Base-by-base conservation (phyloP, 1,140 invertebrate genomes). In the Lepidostoma basale region DNA sequence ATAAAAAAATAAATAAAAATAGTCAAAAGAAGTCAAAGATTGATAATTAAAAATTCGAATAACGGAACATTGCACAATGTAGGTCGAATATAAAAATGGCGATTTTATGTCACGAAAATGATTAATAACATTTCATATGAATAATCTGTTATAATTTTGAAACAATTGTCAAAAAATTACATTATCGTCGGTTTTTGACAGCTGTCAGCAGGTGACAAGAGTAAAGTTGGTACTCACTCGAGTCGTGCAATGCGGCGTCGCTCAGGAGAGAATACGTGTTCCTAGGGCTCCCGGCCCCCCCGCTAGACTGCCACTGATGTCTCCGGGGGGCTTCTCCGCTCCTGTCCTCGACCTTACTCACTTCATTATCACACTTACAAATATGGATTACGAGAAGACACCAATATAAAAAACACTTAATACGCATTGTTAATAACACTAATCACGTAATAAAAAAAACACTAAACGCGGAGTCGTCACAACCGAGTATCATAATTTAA, bases 341-440 rank as follows among this genome's bases (percentile, higher is more conserved):
- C 23, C 49, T 54, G 44, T 54, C 62, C 54, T 42, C 52, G 49
- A 44, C 39, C 52, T 45, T 20, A 22, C 26, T 66, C 52, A 66
- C 64, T 58, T 66, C 64, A 66, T 58, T 66, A 49, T 66, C 64
- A 66, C 64, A 66, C 25, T 58, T 59, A 58, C 25, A 66, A 33
- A 59, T 59, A 59, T 58, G 49, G 36, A 66, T 30, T 25, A 47
- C 39, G 16, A 66, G 49, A 58, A 66, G 64, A 45, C 64, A 66
- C 52, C 49, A 66, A 45, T 36, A 66, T 16, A 66, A 45, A 33
- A 58, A 33, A 58, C 52, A 33, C 39, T 59, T 66, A 36, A 66
- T 30, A 30, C 64, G 64, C 64, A 66, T 66, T 58, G 64, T 66
- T 58, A 26, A 49, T 63, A 22, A 66, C 64, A 44, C 64, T 58